Evolutionary conservation across 2,797 vertebrate genomes (phyloP).

Genomic region (Pygocentrus nattereri): DNA sequence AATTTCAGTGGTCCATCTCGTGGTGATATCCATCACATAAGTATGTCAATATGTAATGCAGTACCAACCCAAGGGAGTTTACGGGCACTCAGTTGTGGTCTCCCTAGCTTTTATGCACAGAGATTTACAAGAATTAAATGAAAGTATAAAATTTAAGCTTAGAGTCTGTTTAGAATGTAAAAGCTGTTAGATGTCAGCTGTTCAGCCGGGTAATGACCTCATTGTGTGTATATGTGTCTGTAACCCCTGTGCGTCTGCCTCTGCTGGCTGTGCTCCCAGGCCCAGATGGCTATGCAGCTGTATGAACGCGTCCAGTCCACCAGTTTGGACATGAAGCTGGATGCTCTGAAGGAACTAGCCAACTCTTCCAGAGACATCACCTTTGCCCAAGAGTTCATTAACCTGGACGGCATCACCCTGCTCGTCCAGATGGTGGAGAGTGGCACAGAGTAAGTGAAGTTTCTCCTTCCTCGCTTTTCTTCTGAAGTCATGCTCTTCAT

Average conservation of each 20-base stretch:
- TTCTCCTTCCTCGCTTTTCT: background rate
- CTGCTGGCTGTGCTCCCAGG: constrained; percentile 72
- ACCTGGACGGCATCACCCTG: constrained; percentile 94
- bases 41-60: too few relatives aligned
- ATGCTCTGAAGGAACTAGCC: constrained; percentile 94
- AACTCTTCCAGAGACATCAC: constrained; percentile 93
- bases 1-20: too few relatives aligned
- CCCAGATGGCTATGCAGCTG: constrained; percentile 90
- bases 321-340: constrained; percentile 99
- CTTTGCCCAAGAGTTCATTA: constrained; percentile 98
- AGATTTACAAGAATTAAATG: background rate
- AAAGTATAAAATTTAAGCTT: too few relatives aligned
- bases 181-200: background rate
- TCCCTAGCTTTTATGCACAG: too few relatives aligned
- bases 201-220: constrained; percentile 8
- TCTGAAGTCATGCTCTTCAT: constrained; percentile 14
- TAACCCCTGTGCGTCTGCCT: constrained; percentile 33
- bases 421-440: constrained; percentile 99
- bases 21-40: too few relatives aligned
- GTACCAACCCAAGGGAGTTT: too few relatives aligned
- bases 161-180: background rate
- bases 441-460: constrained; percentile 91
- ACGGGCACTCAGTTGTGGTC: too few relatives aligned
- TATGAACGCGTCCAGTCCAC: constrained; percentile 95
- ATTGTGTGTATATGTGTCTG: background rate